Conservation (phyloP, 2,113 vertebrate species). For the Cyanistes caeruleus region DNA sequence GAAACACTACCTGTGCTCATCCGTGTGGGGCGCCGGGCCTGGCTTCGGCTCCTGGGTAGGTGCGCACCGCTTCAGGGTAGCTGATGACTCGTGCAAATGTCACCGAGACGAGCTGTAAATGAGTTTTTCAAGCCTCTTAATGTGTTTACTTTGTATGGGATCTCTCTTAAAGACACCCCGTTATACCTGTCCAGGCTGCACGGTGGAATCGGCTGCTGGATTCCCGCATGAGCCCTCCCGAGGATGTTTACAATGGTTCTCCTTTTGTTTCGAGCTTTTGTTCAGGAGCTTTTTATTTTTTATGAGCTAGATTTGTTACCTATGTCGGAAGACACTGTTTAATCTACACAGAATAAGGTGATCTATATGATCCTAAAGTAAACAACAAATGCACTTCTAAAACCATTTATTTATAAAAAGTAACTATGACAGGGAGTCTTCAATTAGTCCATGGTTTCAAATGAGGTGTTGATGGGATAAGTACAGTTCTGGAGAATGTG, state of each 20-base stretch:
- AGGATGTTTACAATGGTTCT: not conserved
- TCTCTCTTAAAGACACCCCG: not conserved
- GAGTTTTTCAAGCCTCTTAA: not conserved
- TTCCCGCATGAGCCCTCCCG: not conserved
- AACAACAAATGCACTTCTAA: not conserved
- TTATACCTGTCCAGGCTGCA: not conserved
- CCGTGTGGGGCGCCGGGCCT: not conserved
- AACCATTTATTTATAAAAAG: not conserved
- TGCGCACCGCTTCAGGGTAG: not conserved
- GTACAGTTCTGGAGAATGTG: not conserved
- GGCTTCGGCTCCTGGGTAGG: not conserved
- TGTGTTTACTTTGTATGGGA: not conserved
- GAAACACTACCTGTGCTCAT: not conserved
- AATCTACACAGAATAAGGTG: not conserved
- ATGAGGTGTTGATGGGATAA: not conserved
- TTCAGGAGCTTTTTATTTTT: not conserved
- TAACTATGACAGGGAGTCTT: not conserved
- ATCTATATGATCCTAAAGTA: not conserved
- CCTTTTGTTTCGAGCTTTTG: not conserved
- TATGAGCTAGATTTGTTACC: not conserved
- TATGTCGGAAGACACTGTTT: not conserved
- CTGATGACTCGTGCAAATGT: not conserved
- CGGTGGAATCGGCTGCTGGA: not conserved
- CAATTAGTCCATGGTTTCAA: not conserved
- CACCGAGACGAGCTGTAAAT: not conserved